Base-by-base conservation (phyloP, 2,797 vertebrate species). In the Pampus argenteus region DNA sequence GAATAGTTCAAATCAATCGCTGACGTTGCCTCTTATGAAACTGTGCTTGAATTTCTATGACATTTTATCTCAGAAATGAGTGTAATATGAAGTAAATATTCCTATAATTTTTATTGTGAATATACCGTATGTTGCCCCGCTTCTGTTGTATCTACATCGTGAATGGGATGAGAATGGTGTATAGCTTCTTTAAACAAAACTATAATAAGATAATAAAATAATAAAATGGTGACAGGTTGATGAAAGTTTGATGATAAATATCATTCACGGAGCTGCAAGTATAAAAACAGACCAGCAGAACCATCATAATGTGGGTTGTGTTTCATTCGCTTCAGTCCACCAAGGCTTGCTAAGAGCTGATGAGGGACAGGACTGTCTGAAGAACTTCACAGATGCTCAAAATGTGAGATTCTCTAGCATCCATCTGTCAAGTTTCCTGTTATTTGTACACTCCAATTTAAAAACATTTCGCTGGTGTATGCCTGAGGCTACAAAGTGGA, bases 391-490 rank as follows among this genome's bases (percentile, higher is more conserved):
- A 42, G 61, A 65, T 45, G 58, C 38, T 62, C 15, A 51, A 54
- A 76, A 71, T 48, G 44, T 62, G 29, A 68, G 34, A 76, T 65
- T 77, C 26, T 72, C 10, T 2, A 76, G 63, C 17, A 45, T 23
- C 40, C 36, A 73, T 76, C 60, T 72, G 74, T 81, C 74, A 77
- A 60, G 63, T 76, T 74, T 83, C 70, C 66, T 79, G 51, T 83
- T 80, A 61, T 84, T 83, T 78, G 74, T 44, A 31, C 62, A 47
- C 66, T 64, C 38, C 49, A 66, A 75, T 77, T 86, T 73, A 55
- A 68, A 78, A 73, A 61, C 31, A 50, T 44, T 81, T 64, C 45
- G 18, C 66, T 65, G 62, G 51, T 47, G 31, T 61, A 47, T 4
- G 67, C 73, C 74, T 1, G 66, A 61, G 72, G 84, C 69, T 60